phyloP scores from a whole-genome alignment of 1,140 invertebrate species.

The Anastrepha obliqua region DNA sequence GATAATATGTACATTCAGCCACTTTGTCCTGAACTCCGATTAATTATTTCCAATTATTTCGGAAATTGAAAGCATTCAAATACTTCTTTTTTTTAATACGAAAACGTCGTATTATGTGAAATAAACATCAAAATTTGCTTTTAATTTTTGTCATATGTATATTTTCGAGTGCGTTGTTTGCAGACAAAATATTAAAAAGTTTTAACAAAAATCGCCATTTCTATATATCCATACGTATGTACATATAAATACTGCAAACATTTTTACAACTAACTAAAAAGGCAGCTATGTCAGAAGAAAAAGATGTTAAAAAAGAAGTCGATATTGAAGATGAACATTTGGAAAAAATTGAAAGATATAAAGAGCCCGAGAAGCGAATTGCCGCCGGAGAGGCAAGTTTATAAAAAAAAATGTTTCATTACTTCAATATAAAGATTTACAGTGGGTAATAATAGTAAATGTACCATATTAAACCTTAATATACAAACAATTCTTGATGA shows the following conservation, averaged over 20 bases:
- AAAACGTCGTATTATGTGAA: slow-evolving; percentile 49
- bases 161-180: slow-evolving; percentile 48
- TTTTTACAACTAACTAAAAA: not conserved
- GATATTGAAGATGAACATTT: slow-evolving; percentile 54
- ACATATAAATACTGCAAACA: not conserved
- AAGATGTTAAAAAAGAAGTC: not conserved
- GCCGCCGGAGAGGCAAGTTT: slow-evolving; percentile 29
- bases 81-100: not conserved
- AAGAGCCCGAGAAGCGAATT: slow-evolving; percentile 21
- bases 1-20: too few species aligned
- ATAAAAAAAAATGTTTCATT: not conserved
- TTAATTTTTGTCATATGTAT: slow-evolving; percentile 37
- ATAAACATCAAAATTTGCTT: slow-evolving; percentile 44
- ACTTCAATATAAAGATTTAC: not conserved
- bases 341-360: slow-evolving; percentile 51
- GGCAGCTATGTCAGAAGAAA: not conserved
- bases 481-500: too few species aligned
- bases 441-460: not conserved
- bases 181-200: slow-evolving; percentile 18
- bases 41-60: not conserved
- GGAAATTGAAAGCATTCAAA: not conserved
- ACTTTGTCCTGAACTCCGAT: not conserved
- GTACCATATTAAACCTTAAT: too few species aligned
- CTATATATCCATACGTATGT: not conserved
- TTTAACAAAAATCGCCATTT: not conserved